Base-by-base conservation (phyloP, 2,888 invertebrate genomes). In the Dryomyza anilis region DNA sequence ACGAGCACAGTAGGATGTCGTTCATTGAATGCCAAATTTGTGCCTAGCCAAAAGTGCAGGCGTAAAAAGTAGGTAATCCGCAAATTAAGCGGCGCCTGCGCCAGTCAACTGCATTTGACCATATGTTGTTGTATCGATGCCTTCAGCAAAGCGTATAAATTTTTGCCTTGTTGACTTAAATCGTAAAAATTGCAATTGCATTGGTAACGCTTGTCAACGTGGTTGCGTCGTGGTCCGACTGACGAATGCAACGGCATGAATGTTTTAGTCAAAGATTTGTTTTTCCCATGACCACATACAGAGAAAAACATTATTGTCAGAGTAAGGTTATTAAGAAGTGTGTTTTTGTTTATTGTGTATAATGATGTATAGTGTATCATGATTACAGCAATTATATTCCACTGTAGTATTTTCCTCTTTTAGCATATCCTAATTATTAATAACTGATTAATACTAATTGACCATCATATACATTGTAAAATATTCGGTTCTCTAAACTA, bases 1-100 rank as follows among this genome's bases (percentile, higher is more conserved):
- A 23, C 48, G 50, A 27, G 23, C 50, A 39, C 56, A 36, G 36
- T 55, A 33, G 55, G 55, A 55, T 36, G 56, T 56, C 56, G 56
- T 56, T n/a, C n/a, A n/a, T n/a, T 21, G 53, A 30, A 53, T 21
- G 55, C 33, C 55, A 30, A 30, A 16, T 55, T 19, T 16, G n/a
- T 50, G 50, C 14, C n/a, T 14, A 50, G 14, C 48, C 12, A 25
- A 10, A 25, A 50, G 23, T 23, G 50, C 5, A n/a, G 39, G 14
- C 3, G 2, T 14, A 50, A 23, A 25, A 50, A 50, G 4, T 25
- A 25, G 25, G 50, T 27, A 25, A 25, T 25, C 25, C 50, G 23
- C 16, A 25, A 50, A 50, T 12, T 14, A 50, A n/a, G n/a, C n/a
- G 25, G 50, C 50, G 50, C 50, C 50, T 50, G 50, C 50, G 27